Evolutionary conservation across 2,888 invertebrate genomes (phyloP).

Genomic region (Watsonalla binaria): DNA sequence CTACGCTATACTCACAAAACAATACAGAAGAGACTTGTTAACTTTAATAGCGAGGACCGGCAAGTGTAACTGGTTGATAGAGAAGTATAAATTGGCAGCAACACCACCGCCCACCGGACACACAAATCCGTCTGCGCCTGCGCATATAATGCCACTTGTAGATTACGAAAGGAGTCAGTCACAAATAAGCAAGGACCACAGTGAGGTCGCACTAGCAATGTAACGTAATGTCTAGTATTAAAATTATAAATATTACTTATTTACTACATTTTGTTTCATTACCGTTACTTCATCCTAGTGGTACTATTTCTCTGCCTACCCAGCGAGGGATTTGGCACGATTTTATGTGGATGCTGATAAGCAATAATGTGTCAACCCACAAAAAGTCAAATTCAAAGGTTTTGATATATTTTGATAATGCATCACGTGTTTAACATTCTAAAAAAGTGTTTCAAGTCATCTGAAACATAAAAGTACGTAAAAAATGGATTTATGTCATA

Average conservation of each 20-base stretch:
- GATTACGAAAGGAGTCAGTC: constrained; percentile 56
- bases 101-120: constrained; percentile 67
- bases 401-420: no score
- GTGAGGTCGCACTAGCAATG: constrained; percentile 33
- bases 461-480: no score
- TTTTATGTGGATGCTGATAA: no score
- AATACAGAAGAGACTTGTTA: constrained; percentile 88
- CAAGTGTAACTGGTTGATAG: constrained; percentile 59
- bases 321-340: no score
- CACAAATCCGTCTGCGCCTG: constrained; percentile 61
- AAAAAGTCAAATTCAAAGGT: no score
- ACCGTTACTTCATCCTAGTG: neutral
- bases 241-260: constrained; percentile 56
- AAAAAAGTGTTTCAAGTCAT: no score
- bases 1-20: constrained; percentile 93
- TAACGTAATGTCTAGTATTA: constrained; percentile 40
- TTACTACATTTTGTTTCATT: constrained; percentile 33
- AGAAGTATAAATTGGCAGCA: constrained; percentile 59
- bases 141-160: constrained; percentile 53
- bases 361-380: no score
- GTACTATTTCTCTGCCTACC: no score
- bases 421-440: no score
- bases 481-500: no score
- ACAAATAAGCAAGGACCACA: constrained; percentile 52
- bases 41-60: constrained; percentile 82